Base-by-base conservation (phyloP, 35 echinoderm and acorn worm species). In the Apostichopus japonicus region DNA sequence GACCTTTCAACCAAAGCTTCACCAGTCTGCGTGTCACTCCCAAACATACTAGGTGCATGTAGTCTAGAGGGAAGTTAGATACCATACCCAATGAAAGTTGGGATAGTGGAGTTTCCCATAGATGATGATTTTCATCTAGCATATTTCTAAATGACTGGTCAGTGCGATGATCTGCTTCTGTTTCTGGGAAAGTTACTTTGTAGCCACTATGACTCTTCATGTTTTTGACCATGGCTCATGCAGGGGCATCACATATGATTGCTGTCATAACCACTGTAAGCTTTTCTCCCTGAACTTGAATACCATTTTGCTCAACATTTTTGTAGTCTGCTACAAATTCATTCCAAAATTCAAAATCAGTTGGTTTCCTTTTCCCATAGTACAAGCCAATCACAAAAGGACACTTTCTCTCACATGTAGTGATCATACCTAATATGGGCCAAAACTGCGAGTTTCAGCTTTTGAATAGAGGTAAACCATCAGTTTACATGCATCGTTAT, bases 51-150 rank as follows among this genome's bases (percentile, higher is more conserved):
- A 62, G 51, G 90, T 92, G 90, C 77, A 92, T 92, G 24, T 97
- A 97, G 55, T 97, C 90, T 54, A 93, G 76, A 11, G 93, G 93
- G 27, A 94, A 97, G 22, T 72, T 23, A 13, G 54, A 57, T 15
- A 96, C 89, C 90, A 96, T 93, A 16, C 92, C 92, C 16, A 86
- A 83, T 22, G 13, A 10, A 7, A 81, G 4, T 52, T 79, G 10
- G 15, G 52, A 54, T 23, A 86, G 73, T 54, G 65, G 53, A 70
- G 92, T 72, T 90, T 58, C 17, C 14, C 72, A 92, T 27, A 76
- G 23, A 61, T 96, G 92, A 75, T 93, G 57, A 55, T 52, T 92
- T 55, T 78, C 23, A 23, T 91, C 73, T 25, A 56, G 11, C 73
- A 56, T 54, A 10, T 14, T 0, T 53, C 33, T 4, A 77, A 91